Conservation (phyloP, 1,140 invertebrate genomes). For the Lepidurus arcticus region DNA sequence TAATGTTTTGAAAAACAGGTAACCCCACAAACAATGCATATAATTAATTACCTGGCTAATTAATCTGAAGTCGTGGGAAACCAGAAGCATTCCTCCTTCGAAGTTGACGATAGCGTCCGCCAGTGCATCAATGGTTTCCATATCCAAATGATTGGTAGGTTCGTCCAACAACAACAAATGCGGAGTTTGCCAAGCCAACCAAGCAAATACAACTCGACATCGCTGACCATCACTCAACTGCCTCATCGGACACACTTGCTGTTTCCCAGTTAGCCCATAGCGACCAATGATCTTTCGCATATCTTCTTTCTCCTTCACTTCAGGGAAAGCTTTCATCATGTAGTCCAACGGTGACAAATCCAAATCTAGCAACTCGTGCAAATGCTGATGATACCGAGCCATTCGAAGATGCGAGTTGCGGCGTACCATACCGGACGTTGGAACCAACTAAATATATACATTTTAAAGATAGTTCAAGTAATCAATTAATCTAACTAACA, state of each 20-base stretch:
- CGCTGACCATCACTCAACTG: slow-evolving; percentile 97
- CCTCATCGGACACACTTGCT: slow-evolving; percentile 88
- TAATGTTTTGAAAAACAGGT: slow-evolving; percentile 34
- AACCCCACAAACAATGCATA: slow-evolving; percentile 33
- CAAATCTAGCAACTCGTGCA: slow-evolving; percentile 92
- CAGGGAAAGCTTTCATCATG: slow-evolving; percentile 95
- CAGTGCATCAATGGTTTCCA: slow-evolving; percentile 97
- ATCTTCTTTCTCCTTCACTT: slow-evolving; percentile 96
- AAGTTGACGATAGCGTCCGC: slow-evolving; percentile 97
- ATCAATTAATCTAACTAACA: slow-evolving; percentile 50
- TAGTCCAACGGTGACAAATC: slow-evolving; percentile 94
- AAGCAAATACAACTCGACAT: slow-evolving; percentile 97
- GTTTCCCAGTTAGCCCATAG: slow-evolving; percentile 91
- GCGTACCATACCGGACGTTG: slow-evolving; percentile 92
- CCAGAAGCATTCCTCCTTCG: slow-evolving; percentile 94
- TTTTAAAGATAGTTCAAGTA: not conserved
- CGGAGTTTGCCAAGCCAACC: slow-evolving; percentile 84
- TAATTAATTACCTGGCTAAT: slow-evolving; percentile 82
- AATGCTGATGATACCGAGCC: slow-evolving; percentile 96
- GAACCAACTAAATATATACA: slow-evolving; percentile 63
- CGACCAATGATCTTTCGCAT: slow-evolving; percentile 99
- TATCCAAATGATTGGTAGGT: slow-evolving; percentile 98
- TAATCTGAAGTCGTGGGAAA: slow-evolving; percentile 95
- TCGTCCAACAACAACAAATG: slow-evolving; percentile 92
- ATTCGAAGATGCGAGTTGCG: slow-evolving; percentile 96